Conservation (phyloP, 2,888 invertebrate genomes). For the Mylabris sibirica region DNA sequence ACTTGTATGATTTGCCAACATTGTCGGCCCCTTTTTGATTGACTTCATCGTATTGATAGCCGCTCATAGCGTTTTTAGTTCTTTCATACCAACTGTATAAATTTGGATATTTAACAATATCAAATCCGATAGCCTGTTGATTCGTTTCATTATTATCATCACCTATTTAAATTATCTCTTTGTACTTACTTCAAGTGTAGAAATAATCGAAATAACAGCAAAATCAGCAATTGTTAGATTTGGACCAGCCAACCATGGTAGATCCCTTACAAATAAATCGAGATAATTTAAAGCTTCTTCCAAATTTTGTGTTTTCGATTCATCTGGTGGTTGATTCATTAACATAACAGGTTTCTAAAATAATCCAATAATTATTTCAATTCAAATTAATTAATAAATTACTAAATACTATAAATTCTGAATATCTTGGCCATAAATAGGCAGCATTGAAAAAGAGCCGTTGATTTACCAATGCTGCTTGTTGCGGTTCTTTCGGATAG, state of each 20-base stretch:
- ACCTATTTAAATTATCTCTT: no score
- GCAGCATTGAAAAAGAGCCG: conserved; percentile 70
- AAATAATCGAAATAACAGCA: conserved; percentile 68
- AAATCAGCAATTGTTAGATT: conserved; percentile 76
- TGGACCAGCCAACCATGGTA: conserved; percentile 73
- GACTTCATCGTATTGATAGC: conserved; percentile 74
- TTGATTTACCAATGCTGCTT: conserved; percentile 69
- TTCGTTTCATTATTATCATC: conserved; percentile 1
- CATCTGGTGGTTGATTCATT: conserved; percentile 40
- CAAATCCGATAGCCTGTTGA: conserved; percentile 60
- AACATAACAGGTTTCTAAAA: conserved; percentile 49
- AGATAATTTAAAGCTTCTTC: conserved; percentile 69
- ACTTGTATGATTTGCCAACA: conserved; percentile 54
- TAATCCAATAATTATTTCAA: background rate
- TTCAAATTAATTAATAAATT: conserved; percentile 15
- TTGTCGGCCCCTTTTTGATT: conserved; percentile 68
- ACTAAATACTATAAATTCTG: conserved; percentile 66
- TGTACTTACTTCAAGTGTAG: conserved; percentile 66
- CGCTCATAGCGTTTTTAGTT: conserved; percentile 70
- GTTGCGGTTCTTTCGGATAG: conserved; percentile 71
- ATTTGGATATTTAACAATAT: conserved; percentile 67
- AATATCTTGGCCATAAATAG: conserved; percentile 65
- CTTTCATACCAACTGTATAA: conserved; percentile 71
- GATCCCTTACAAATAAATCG: conserved; percentile 67
- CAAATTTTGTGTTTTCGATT: conserved; percentile 58